Base-by-base conservation (phyloP, 2,113 vertebrate genomes). In the Nannobrachium achirus region DNA sequence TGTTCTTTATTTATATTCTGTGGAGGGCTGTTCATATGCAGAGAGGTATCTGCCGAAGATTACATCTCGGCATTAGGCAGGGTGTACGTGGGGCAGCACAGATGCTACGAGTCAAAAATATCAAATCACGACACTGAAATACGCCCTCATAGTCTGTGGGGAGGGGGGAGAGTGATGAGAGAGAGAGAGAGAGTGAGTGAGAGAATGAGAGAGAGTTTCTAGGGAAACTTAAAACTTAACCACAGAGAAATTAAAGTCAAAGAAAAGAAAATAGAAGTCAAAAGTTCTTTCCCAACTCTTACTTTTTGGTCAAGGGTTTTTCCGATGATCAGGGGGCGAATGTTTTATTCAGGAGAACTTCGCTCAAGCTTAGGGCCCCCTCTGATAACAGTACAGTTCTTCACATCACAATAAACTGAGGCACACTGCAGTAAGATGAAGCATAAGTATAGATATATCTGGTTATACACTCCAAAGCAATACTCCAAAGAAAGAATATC, bases 311-410 rank as follows among this genome's bases (percentile, higher is more conserved):
- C 55, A 20, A 53, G 51, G 65, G 63, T 81, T 80, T 80, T 59
- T 58, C n/a, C 44, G 58, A 78, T 55, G 63, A 78, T 88, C 67
- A 81, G 66, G 64, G 56, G 68, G 66, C 64, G 75, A 66, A 81
- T 89, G 74, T 87, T 89, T 89, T 80, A 86, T 87, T 88, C 76
- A 84, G 56, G 57, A 79, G 58, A 72, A 53, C 73, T 71, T 69
- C 49, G 56, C 65, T 74, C 57, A 59, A 61, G 75, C 68, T 71
- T 66, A 45, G 60, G 76, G 66, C 65, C 53, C 63, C 40, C 63
- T 81, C 69, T 81, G 78, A 74, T 78, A 69, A 75, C 48, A 48
- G 61, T 14, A 25, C 55, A 74, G 41, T 3, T 1, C 64, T 40
- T 44, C 73, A 68, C 52, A 69, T 68, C 41, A 8, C 19, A 53